Base-by-base conservation (phyloP, 2,888 invertebrate genomes). In the Euspilapteryx auroguttella region DNA sequence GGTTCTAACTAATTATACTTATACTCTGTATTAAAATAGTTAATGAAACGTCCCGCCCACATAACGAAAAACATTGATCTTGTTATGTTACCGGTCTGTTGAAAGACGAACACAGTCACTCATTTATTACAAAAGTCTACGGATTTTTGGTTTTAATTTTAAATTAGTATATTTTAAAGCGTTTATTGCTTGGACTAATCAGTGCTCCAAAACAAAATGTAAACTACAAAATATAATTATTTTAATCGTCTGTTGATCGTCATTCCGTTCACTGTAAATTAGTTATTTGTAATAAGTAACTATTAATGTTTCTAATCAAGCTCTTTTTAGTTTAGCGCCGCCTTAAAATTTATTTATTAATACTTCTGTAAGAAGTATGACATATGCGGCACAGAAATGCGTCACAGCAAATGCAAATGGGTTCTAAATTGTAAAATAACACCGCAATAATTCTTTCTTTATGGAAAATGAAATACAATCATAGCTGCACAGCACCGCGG, bases 41-140 rank as follows among this genome's bases (percentile, higher is more conserved):
- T 68, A 71, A 71, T 69, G 66, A 66, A 69, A 56, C 53, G 62
- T 49, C 55, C 59, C 69, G 64, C 71, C 69, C 63, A 69, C 69
- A 48, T 44, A 41, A 42, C 49, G 45, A 51, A 51, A 52, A 49
- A 55, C 59, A 63, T 68, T 68, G 66, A 66, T 66, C 64, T 64
- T 48, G 30, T 51, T 55, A 56, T 51, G 56, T 58, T 66, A 65
- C 65, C 57, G 53, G 61, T 49, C 50, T 54, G 57, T 55, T 53
- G 61, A 58, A 55, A 62, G 55, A 59, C 46, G 45, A 49, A 49
- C 41, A n/a, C n/a, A n/a, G n/a, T n/a, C n/a, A n/a, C n/a, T n/a
- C n/a, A n/a, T n/a, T n/a, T n/a, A n/a, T n/a, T n/a, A n/a, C n/a
- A n/a, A n/a, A n/a, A n/a, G n/a, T n/a, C n/a, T n/a, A n/a, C n/a